These are phyloP conservation scores for Hydrotaea diabolus DNA, from an alignment of 2,888 invertebrate genomes.

Conservation along the genomic window DNA sequence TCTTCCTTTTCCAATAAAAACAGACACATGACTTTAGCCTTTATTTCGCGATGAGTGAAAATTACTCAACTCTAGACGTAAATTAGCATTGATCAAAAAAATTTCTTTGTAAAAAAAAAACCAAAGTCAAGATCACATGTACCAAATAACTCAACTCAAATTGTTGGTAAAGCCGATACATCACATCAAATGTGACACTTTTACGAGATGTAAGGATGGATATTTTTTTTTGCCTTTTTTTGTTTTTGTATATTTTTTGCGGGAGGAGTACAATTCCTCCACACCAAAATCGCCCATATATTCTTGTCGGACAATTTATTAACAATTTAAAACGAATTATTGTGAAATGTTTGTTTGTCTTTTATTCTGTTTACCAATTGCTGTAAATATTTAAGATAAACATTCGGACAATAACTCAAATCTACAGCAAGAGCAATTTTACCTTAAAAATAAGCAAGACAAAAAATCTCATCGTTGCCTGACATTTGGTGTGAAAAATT, in stretches of 20 bases:
- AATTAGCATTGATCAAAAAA: no score
- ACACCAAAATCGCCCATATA: background rate
- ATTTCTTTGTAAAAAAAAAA: no score
- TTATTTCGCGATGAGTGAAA: no score
- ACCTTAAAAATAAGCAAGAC: background rate
- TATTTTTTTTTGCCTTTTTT: no score
- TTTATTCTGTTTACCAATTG: background rate
- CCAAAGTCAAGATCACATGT: no score
- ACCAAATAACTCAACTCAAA: no score
- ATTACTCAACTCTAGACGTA: no score
- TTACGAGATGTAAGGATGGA: background rate
- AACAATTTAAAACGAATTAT: background rate
- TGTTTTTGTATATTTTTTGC: background rate
- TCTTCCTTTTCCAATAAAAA: no score
- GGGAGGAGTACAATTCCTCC: no score
- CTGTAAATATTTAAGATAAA: conserved; percentile 3
- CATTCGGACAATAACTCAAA: background rate
- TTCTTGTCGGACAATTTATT: background rate
- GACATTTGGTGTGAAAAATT: conserved; percentile 6
- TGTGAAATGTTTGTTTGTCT: background rate
- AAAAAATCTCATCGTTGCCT: background rate
- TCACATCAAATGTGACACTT: no score
- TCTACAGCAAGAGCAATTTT: background rate
- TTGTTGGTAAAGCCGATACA: no score
- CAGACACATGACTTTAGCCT: no score